A percentile compares a stretch with the other conserved stretches of the same genome.
phyloP scores from a whole-genome alignment of 37 sponge, comb jelly and placozoan species.

The Axinella damicornis region DNA sequence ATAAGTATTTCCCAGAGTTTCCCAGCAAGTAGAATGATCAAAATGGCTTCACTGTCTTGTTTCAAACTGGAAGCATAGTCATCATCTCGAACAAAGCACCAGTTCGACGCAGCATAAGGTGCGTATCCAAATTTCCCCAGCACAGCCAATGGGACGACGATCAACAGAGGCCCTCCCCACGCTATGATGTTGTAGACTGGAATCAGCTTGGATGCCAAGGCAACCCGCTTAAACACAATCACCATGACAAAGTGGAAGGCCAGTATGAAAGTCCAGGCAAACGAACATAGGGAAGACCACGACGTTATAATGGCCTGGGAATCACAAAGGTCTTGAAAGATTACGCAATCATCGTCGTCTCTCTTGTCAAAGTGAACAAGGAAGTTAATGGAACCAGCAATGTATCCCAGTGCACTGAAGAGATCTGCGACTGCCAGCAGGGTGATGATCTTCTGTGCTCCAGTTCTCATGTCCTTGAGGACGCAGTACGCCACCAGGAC shows the following conservation, averaged over 20 bases:
- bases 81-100: slow-evolving; percentile 49
- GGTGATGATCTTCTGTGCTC: slow-evolving; percentile 51
- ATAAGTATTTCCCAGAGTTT: slow-evolving; percentile 73
- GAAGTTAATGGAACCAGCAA: slow-evolving; percentile 44
- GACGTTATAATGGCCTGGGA: slow-evolving; percentile 67
- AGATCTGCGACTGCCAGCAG: slow-evolving; percentile 68
- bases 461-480: slow-evolving; percentile 61
- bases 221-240: slow-evolving; percentile 35
- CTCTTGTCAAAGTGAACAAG: slow-evolving; percentile 8
- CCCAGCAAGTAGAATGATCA: slow-evolving; percentile 37
- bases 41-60: background rate
- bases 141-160: slow-evolving; percentile 19
- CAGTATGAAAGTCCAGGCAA: slow-evolving; percentile 65
- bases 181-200: slow-evolving; percentile 49
- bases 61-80: background rate
- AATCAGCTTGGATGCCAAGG: slow-evolving; percentile 36
- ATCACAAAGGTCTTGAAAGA: slow-evolving; percentile 26
- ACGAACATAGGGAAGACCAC: slow-evolving; percentile 47
- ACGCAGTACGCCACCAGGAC: slow-evolving; percentile 40
- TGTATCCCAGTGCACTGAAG: slow-evolving; percentile 67
- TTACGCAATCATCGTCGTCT: background rate
- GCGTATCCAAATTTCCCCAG: slow-evolving; percentile 46
- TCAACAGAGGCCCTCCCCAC: slow-evolving; percentile 65
- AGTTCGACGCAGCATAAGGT: slow-evolving; percentile 33
- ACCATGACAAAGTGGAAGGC: slow-evolving; percentile 69